These are phyloP conservation scores for Leptinotarsa lineolata DNA, from an alignment of 1,140 invertebrate species.

Conservation along the genomic window DNA sequence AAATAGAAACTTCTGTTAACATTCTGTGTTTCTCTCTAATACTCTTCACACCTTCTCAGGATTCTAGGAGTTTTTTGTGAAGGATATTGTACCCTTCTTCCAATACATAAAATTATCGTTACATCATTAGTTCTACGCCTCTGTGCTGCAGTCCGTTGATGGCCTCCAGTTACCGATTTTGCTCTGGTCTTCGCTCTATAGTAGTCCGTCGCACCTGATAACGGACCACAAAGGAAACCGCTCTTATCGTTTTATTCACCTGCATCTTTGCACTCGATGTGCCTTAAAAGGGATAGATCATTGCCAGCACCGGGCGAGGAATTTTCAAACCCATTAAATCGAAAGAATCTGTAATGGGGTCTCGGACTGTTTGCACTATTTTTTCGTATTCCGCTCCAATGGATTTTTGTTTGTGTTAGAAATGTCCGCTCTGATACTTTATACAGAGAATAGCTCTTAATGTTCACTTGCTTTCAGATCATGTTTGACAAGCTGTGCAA, in stretches of 20 bases:
- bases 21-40: too few relatives aligned
- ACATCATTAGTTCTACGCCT: not conserved
- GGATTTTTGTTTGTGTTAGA: too few relatives aligned
- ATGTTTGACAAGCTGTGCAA: too few relatives aligned
- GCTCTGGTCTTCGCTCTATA: not conserved
- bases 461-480: too few relatives aligned
- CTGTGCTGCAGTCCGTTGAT: not conserved
- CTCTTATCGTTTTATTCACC: conserved; percentile 8
- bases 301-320: not conserved
- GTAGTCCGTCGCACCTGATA: conserved; percentile 7
- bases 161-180: not conserved
- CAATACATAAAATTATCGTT: not conserved
- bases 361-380: too few relatives aligned
- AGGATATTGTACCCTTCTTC: too few relatives aligned
- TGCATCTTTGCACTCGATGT: conserved; percentile 2
- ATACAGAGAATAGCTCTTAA: too few relatives aligned
- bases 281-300: conserved; percentile 8
- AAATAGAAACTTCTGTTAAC: too few relatives aligned
- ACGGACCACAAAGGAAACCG: conserved; percentile 5
- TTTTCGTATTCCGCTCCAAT: too few relatives aligned
- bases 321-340: not conserved
- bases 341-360: not conserved
- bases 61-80: too few relatives aligned
- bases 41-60: too few relatives aligned
- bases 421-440: too few relatives aligned